phyloP scores from a whole-genome alignment of 2,888 invertebrate species.

The Hylaea fasciaria region DNA sequence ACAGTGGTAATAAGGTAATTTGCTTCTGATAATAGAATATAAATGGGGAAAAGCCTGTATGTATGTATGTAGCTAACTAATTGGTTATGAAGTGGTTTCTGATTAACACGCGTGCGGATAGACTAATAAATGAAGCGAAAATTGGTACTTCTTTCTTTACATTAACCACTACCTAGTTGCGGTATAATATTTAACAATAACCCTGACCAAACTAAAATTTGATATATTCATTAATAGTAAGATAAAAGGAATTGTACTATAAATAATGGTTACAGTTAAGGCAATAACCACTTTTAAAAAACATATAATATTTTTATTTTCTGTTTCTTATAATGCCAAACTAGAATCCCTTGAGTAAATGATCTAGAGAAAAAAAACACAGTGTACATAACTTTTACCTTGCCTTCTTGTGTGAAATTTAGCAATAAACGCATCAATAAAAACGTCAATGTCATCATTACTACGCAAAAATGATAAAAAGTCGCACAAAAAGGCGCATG shows the following conservation, averaged over 20 bases:
- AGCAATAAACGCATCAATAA: conserved; percentile 55
- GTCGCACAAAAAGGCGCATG: conserved; percentile 2
- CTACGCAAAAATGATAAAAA: conserved; percentile 45
- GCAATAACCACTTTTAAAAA: no score
- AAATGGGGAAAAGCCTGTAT: conserved; percentile 14
- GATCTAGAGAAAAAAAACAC: not conserved
- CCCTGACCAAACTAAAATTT: no score
- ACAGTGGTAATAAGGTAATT: conserved; percentile 55
- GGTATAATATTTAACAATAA: no score
- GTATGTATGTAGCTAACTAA: not conserved
- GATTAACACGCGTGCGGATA: conserved; percentile 1
- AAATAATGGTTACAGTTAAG: no score
- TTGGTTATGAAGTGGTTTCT: conserved; percentile 1
- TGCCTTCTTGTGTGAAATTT: conserved; percentile 48
- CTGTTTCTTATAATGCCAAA: not conserved
- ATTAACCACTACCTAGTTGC: no score
- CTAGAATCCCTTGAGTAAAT: not conserved
- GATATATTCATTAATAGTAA: no score
- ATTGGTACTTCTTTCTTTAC: no score
- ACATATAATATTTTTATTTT: not conserved
- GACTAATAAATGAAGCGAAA: not conserved
- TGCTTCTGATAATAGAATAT: conserved; percentile 33
- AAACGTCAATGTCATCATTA: conserved; percentile 76
- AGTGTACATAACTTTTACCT: no score
- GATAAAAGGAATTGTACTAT: no score